phyloP scores from a whole-genome alignment of 2,113 vertebrate genomes.

The Orthonyx spaldingii region DNA sequence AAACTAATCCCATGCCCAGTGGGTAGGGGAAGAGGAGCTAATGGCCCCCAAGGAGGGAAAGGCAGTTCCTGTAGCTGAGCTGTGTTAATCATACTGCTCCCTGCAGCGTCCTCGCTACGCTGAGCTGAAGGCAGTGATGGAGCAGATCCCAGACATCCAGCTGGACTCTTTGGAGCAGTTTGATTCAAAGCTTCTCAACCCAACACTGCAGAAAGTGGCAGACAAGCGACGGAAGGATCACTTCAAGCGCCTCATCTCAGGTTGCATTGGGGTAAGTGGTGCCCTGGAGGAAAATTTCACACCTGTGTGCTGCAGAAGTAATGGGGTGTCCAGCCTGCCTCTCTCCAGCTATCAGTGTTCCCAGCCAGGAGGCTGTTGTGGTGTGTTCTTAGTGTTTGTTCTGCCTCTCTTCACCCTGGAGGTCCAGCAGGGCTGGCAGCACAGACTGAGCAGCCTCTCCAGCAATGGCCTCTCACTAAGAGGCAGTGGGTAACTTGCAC shows the following conservation, averaged over 20 bases:
- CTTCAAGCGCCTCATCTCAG: conserved; percentile 92
- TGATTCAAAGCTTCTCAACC: conserved; percentile 85
- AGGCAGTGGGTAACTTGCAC: neutral
- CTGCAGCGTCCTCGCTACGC: conserved; percentile 84
- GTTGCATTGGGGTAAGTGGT: conserved; percentile 88
- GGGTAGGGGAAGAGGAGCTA: neutral
- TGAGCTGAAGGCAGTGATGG: conserved; percentile 89
- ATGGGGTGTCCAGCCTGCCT: neutral
- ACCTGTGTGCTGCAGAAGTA: neutral
- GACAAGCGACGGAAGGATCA: conserved; percentile 94
- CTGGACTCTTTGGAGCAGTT: conserved; percentile 87
- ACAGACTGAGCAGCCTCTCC: neutral
- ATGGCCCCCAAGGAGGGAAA: neutral
- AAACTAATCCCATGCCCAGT: neutral
- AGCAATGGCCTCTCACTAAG: neutral
- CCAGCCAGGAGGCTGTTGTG: neutral
- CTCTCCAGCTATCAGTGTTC: neutral
- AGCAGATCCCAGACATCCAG: conserved; percentile 88
- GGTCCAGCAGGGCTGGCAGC: neutral
- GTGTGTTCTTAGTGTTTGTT: neutral
- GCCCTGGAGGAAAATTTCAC: neutral
- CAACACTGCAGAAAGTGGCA: conserved; percentile 77
- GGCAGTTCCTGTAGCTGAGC: neutral
- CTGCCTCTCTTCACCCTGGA: neutral
- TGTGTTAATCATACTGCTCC: neutral